Base-by-base conservation (phyloP, 2,113 vertebrate species). In the Nettapus auritus region DNA sequence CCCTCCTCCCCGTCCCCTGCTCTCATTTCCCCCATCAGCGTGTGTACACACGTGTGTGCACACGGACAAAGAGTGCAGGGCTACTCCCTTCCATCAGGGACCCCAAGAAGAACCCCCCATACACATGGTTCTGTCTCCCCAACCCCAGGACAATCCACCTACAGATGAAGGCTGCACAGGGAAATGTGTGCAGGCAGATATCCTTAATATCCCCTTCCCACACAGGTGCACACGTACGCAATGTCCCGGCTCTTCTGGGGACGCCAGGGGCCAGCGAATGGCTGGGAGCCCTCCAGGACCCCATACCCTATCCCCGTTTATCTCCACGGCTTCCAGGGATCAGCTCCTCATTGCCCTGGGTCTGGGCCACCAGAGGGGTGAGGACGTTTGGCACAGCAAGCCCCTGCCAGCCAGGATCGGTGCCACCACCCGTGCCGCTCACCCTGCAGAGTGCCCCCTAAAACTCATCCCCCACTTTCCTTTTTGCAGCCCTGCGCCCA, bases 331-430 rank as follows among this genome's bases (percentile, higher is more conserved):
- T 57, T 33, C 69, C 50, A 25, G 8, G 22, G 40, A 28, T 10
- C 25, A 22, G 16, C 29, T 40, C 80, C 66, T 44, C 33, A 0
- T 13, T 16, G 26, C 38, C 5, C 7, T 17, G 74, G 33, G 18
- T 28, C 64, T 9, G 34, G 50, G 80, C 8, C 3, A 2, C 2
- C 2, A 3, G 19, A 3, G 23, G 13, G 46, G 18, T 10, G 44
- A n/a, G 38, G 59, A 23, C 9, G 2, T 26, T 17, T 77, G 69
- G 11, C 13, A 33, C 23, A 55, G 29, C 5, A 1, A 34, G 21
- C 4, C 48, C 20, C 69, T 23, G n/a, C n/a, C 69, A 9, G 38
- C 16, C 73, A 13, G 66, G 26, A 14, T 8, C 42, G 4, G 36
- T 14, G 67, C 26, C 59, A 34, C 46, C 46, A 7, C 4, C n/a